A percentile compares a stretch with the other conserved stretches of the same genome.
phyloP scores from a whole-genome alignment of 2,888 invertebrate species.

The Chymomyza procnemis region DNA sequence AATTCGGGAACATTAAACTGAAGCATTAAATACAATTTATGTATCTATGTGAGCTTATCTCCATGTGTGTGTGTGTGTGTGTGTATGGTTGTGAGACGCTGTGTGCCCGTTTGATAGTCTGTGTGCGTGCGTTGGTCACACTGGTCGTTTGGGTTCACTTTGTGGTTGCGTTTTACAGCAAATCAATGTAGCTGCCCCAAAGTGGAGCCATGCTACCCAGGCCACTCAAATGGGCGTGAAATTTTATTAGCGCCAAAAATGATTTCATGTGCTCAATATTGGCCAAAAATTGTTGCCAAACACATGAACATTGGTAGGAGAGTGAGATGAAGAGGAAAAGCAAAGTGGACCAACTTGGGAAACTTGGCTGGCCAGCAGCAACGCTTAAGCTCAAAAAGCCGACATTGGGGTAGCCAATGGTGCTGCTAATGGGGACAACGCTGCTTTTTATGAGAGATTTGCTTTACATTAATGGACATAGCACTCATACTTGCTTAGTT shows the following conservation, averaged over 20 bases:
- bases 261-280: conserved; percentile 72
- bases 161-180: conserved; percentile 57
- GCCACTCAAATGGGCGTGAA: conserved; percentile 37
- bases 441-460: conserved; percentile 42
- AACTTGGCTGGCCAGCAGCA: conserved; percentile 17
- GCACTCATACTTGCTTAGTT: not conserved
- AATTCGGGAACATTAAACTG: conserved; percentile 27
- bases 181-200: conserved; percentile 56
- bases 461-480: not conserved
- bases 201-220: not conserved
- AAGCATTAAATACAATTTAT: conserved; percentile 35
- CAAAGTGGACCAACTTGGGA: conserved; percentile 14
- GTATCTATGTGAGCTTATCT: not conserved
- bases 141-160: conserved; percentile 28
- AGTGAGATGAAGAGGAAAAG: not conserved
- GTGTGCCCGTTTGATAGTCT: no score
- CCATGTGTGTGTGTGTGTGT: not conserved
- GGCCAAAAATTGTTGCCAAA: conserved; percentile 56
- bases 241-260: conserved; percentile 67
- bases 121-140: not conserved
- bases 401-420: conserved; percentile 30
- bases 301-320: not conserved
- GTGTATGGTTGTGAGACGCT: not conserved
- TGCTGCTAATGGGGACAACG: conserved; percentile 50
- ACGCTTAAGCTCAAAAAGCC: not conserved